Evolutionary conservation across 2,797 vertebrate species (phyloP).

Genomic region (Apogon hyalosoma): DNA sequence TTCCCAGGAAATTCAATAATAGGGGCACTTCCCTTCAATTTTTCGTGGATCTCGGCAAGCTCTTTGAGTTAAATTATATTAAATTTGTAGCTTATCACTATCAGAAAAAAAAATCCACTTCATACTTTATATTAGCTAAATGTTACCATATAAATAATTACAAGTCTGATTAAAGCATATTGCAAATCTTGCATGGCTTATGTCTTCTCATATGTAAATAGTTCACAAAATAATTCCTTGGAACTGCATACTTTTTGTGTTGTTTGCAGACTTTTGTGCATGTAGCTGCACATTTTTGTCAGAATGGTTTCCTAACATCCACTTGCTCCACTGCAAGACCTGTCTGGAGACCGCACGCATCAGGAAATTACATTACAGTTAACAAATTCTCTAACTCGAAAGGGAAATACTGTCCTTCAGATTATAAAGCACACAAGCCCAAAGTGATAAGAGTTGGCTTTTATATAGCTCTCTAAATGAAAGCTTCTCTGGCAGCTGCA

Average conservation of each 20-base stretch:
- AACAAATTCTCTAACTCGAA: constrained; percentile 9
- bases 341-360: constrained; percentile 1
- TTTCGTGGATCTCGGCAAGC: neutral
- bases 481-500: constrained; percentile 34
- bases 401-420: constrained; percentile 1
- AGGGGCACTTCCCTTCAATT: constrained; percentile 10
- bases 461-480: constrained; percentile 19
- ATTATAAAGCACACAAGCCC: neutral
- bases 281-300: neutral
- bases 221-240: neutral
- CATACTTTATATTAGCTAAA: too few species aligned
- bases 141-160: too few species aligned
- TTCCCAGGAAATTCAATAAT: constrained; percentile 51
- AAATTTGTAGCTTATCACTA: constrained; percentile 1
- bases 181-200: too few species aligned
- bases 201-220: too few species aligned
- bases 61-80: constrained; percentile 9
- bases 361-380: neutral
- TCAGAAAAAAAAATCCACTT: too few species aligned
- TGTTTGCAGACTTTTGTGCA: constrained; percentile 2
- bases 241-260: constrained; percentile 4
- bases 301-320: neutral
- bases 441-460: constrained; percentile 23
- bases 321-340: neutral
- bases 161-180: too few species aligned